Percentiles rank a stretch among this genome's conserved stretches.
Conservation (phyloP, 2,113 vertebrate genomes). For the Callaeas wilsoni region DNA sequence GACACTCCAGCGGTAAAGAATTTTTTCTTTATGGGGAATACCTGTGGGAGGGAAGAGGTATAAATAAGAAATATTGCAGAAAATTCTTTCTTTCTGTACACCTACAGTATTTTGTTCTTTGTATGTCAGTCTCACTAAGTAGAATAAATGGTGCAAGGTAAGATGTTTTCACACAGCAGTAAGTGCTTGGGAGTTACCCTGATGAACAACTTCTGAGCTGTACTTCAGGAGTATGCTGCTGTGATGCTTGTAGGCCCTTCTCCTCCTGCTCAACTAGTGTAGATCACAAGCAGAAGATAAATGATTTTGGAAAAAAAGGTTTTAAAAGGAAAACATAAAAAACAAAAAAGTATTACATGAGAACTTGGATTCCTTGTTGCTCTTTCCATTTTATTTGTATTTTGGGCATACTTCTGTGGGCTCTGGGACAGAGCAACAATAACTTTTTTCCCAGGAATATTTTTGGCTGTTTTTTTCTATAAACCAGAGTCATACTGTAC, state of each 20-base stretch:
- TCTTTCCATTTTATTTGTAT: neutral
- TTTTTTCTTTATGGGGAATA: neutral
- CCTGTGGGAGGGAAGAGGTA: neutral
- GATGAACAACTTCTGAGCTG: neutral
- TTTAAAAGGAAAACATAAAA: neutral
- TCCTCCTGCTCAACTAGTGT: neutral
- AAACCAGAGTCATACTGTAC: neutral
- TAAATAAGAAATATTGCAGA: neutral
- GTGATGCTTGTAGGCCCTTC: neutral
- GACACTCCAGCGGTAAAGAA: constrained; percentile 81
- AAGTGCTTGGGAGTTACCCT: neutral
- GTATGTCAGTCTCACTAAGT: neutral
- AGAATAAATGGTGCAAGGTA: neutral
- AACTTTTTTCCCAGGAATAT: neutral
- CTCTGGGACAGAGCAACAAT: neutral
- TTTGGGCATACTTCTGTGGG: neutral
- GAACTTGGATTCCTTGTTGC: neutral
- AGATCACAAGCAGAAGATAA: neutral
- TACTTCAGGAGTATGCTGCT: neutral
- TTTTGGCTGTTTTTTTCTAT: neutral
- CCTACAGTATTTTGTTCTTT: neutral
- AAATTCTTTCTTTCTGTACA: neutral
- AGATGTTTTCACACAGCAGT: neutral
- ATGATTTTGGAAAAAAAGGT: neutral
- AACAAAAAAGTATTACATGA: neutral